Evolutionary conservation across 35 echinoderm and acorn worm species (phyloP).

Genomic region (Holothuria glaberrima): DNA sequence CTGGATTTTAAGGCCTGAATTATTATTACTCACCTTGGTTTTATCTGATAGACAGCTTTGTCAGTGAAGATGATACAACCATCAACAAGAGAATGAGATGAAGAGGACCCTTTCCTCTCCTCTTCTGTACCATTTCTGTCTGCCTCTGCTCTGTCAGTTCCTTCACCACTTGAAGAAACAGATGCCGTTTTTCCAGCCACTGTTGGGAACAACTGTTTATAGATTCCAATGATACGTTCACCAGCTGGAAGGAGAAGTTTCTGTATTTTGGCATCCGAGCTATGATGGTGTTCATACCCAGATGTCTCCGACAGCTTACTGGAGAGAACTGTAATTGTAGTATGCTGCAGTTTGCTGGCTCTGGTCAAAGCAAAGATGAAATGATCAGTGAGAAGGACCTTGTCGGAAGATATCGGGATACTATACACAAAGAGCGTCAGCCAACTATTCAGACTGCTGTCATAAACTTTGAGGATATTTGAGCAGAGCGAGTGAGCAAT

Average conservation of each 20-base stretch:
- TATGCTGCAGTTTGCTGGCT: not conserved
- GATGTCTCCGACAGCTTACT: conserved; percentile 40
- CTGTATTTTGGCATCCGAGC: conserved; percentile 66
- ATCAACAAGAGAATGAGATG: not conserved
- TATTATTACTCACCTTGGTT: not conserved
- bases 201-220: conserved; percentile 27
- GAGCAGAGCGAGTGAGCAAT: conserved; percentile 28
- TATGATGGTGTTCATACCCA: conserved; percentile 13
- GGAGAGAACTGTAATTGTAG: conserved; percentile 5
- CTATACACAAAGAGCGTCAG: conserved; percentile 3
- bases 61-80: not conserved
- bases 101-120: not conserved
- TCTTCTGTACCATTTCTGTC: not conserved
- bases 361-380: conserved; percentile 48
- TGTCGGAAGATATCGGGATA: conserved; percentile 53
- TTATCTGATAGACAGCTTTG: conserved; percentile 15
- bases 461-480: conserved; percentile 51
- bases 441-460: conserved; percentile 52
- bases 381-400: conserved; percentile 40
- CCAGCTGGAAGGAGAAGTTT: conserved; percentile 58
- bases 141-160: not conserved
- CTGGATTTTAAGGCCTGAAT: too few species aligned
- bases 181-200: not conserved
- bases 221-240: conserved; percentile 62
- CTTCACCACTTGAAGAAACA: too few species aligned